phyloP scores from a whole-genome alignment of 2,113 vertebrate genomes.

The Eptesicus fuscus region DNA sequence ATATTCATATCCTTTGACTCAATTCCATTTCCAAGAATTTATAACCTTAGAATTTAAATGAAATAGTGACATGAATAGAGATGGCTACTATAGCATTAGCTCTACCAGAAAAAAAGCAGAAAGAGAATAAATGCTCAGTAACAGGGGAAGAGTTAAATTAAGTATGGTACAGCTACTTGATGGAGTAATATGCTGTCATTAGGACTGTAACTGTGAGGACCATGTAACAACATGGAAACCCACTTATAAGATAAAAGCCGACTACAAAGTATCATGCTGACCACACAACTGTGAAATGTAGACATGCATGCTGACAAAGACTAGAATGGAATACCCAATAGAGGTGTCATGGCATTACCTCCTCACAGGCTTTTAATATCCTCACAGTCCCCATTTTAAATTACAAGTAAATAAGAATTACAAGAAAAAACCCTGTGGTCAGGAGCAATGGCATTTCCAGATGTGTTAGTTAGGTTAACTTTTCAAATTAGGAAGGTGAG shows the following conservation, averaged over 20 bases:
- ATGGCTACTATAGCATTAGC: background rate
- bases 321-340: background rate
- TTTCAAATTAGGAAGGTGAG: background rate
- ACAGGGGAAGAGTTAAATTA: background rate
- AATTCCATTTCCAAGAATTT: background rate
- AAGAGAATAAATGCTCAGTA: background rate
- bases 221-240: background rate
- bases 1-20: background rate
- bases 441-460: background rate
- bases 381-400: background rate
- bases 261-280: background rate
- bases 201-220: background rate
- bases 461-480: background rate
- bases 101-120: background rate
- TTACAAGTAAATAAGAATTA: background rate
- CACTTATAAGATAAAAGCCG: background rate
- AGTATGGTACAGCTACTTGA: background rate
- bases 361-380: background rate
- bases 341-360: background rate
- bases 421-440: background rate
- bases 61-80: background rate
- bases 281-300: background rate
- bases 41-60: slow-evolving; percentile 5
- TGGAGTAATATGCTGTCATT: background rate
- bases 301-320: background rate